Conservation (phyloP, 2,113 vertebrate genomes). For the Hiodon alosoides region DNA sequence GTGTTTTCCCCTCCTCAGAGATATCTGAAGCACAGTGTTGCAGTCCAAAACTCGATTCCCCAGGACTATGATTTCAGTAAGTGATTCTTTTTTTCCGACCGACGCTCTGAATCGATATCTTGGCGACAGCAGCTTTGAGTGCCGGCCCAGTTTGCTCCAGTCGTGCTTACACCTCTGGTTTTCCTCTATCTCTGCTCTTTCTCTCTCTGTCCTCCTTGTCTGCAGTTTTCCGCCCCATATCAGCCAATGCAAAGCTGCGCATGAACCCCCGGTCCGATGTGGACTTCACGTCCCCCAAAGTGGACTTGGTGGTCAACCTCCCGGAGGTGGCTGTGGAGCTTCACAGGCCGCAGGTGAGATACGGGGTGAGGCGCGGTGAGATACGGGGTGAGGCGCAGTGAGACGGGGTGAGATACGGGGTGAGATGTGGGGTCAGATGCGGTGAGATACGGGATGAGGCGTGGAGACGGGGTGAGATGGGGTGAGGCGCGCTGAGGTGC, state of each 20-base stretch:
- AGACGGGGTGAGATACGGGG: too few relatives aligned
- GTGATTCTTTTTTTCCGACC: constrained; percentile 30
- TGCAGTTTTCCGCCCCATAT: constrained; percentile 89
- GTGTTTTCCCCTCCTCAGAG: constrained; percentile 50
- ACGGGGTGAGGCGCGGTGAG: too few relatives aligned
- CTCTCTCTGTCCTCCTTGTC: constrained; percentile 9
- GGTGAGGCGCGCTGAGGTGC: too few relatives aligned
- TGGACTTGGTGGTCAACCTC: constrained; percentile 83
- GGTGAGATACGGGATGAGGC: too few relatives aligned
- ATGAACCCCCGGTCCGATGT: constrained; percentile 94
- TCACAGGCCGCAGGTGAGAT: constrained; percentile 82
- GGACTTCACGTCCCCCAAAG: constrained; percentile 88
- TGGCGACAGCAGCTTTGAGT: too few relatives aligned
- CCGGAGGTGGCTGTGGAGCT: constrained; percentile 86
- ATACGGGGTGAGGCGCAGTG: too few relatives aligned
- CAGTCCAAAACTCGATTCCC: constrained; percentile 53
- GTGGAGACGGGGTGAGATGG: too few relatives aligned
- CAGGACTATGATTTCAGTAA: constrained; percentile 84
- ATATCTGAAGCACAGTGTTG: constrained; percentile 74
- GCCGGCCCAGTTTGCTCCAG: neutral
- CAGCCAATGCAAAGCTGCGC: constrained; percentile 83
- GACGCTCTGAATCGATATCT: too few relatives aligned
- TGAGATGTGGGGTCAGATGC: too few relatives aligned
- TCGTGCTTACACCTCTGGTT: neutral
- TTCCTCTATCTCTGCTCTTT: neutral